Evolutionary conservation across 2,888 invertebrate genomes (phyloP), one percentile per base, ranked within the genome.

Genomic region (Mythimna ferrago): DNA sequence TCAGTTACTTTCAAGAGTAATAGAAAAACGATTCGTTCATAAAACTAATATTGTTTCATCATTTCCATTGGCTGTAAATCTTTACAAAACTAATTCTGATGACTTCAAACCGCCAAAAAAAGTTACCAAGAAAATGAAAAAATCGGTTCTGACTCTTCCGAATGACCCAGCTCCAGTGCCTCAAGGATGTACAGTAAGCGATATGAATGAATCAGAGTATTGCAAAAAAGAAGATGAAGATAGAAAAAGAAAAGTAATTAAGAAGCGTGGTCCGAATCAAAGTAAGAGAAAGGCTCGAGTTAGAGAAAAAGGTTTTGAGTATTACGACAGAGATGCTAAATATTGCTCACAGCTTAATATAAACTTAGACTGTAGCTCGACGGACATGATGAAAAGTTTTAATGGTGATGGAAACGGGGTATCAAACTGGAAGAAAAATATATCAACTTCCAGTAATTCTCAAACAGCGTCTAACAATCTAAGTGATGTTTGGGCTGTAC

Each of bases 11-110:
- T 92, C 94, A 41, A 88, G 88, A 79, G 86, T 91, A n/a, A 91
- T 88, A n/a, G 92, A 93, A 80, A 93, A 93, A 79, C 91, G 87
- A 73, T 66, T 89, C n/a, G 62, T 90, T 48, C 90, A 90, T 16
- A 93, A 92, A 80, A 76, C 88, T 9, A 89, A 92, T 57, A 81
- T 91, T 10, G 72, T 88, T 6, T 92, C 94, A 9, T 94, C 94
- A 9, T 93, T 92, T 80, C 92, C 94, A 16, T 79, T 93, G 73
- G 93, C 93, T 60, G 88, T 86, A 44, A 92, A 92, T 66, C 86
- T 95, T 53, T 95, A 94, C 78, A 95, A 93, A 89, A 91, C 93
- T n/a, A 95, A 88, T 85, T 96, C 95, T 11, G 94, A 92, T 78
- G 94, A 95, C 78, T 92, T 94, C 57, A 94, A 91, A 79, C 65